A percentile compares a stretch with the other conserved stretches of the same genome.
phyloP scores from a whole-genome alignment of 1,140 invertebrate genomes.

The Acromyrmex heyeri region DNA sequence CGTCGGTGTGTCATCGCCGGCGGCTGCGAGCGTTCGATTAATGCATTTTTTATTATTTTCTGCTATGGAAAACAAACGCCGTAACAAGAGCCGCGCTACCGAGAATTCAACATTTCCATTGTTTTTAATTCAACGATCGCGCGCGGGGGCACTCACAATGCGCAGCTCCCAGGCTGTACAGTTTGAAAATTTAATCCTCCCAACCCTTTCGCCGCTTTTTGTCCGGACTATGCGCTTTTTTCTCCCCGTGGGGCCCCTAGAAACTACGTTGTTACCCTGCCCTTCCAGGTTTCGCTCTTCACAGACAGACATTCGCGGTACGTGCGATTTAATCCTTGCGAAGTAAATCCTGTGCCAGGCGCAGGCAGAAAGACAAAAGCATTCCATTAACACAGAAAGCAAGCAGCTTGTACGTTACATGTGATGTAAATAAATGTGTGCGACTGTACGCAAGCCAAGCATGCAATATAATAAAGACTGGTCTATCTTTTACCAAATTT shows the following conservation, averaged over 20 bases:
- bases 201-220: slow-evolving; percentile 51
- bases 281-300: slow-evolving; percentile 34
- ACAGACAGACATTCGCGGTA: slow-evolving; percentile 48
- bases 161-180: slow-evolving; percentile 33
- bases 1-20: slow-evolving; percentile 43
- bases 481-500: slow-evolving; percentile 8
- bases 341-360: slow-evolving; percentile 50
- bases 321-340: slow-evolving; percentile 56
- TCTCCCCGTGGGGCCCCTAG: slow-evolving; percentile 1
- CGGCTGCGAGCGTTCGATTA: slow-evolving; percentile 52
- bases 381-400: slow-evolving; percentile 39
- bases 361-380: slow-evolving; percentile 50
- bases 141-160: slow-evolving; percentile 19
- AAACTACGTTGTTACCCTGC: slow-evolving; percentile 37
- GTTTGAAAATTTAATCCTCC: slow-evolving; percentile 67
- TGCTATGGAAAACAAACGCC: slow-evolving; percentile 56
- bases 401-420: slow-evolving; percentile 34
- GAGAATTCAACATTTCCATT: slow-evolving; percentile 58
- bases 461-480: slow-evolving; percentile 10
- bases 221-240: slow-evolving; percentile 23
- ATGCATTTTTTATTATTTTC: slow-evolving; percentile 60
- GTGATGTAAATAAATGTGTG: slow-evolving; percentile 22
- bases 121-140: slow-evolving; percentile 62
- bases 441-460: neutral
- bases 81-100: slow-evolving; percentile 55